Conservation (phyloP, 2,888 invertebrate species). For the Sphaerophoria taeniata region DNA sequence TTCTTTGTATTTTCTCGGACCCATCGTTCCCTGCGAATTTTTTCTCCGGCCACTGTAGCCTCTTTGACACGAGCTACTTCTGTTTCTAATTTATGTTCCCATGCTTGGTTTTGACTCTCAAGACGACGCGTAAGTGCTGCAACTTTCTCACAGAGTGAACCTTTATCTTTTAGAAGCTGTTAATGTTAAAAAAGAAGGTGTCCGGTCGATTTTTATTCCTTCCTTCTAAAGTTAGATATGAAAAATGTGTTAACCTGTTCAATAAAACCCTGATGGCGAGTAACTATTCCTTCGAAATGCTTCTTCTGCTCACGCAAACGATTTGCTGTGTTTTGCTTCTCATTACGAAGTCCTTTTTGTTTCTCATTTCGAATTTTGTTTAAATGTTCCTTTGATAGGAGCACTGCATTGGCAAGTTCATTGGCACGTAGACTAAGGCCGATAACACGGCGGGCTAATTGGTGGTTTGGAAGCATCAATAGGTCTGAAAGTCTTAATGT, state of each 20-base stretch:
- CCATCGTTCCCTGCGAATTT: slow-evolving; percentile 90
- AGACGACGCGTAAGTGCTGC: slow-evolving; percentile 81
- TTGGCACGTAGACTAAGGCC: slow-evolving; percentile 81
- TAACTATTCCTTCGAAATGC: slow-evolving; percentile 89
- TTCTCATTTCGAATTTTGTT: slow-evolving; percentile 81
- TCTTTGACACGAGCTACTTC: slow-evolving; percentile 90
- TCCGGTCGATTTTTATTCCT: neutral
- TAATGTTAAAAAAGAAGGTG: slow-evolving; percentile 78
- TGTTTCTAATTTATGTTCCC: slow-evolving; percentile 89
- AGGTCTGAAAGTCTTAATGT: slow-evolving; percentile 80
- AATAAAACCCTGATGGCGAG: slow-evolving; percentile 92
- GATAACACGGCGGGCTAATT: slow-evolving; percentile 81
- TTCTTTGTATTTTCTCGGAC: slow-evolving; percentile 92
- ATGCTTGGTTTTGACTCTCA: slow-evolving; percentile 85
- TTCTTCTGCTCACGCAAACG: slow-evolving; percentile 85
- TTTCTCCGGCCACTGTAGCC: slow-evolving; percentile 90
- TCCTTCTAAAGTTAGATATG: neutral
- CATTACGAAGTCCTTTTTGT: slow-evolving; percentile 81
- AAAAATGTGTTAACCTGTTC: slow-evolving; percentile 85
- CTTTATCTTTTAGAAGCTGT: slow-evolving; percentile 90
- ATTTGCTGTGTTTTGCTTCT: slow-evolving; percentile 82
- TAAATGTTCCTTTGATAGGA: slow-evolving; percentile 82
- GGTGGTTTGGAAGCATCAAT: slow-evolving; percentile 82
- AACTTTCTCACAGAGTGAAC: slow-evolving; percentile 87
- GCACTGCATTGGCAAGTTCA: slow-evolving; percentile 82